phyloP scores from a whole-genome alignment of 92 coral and sea anemone genomes.

The Palythoa heliodiscus region DNA sequence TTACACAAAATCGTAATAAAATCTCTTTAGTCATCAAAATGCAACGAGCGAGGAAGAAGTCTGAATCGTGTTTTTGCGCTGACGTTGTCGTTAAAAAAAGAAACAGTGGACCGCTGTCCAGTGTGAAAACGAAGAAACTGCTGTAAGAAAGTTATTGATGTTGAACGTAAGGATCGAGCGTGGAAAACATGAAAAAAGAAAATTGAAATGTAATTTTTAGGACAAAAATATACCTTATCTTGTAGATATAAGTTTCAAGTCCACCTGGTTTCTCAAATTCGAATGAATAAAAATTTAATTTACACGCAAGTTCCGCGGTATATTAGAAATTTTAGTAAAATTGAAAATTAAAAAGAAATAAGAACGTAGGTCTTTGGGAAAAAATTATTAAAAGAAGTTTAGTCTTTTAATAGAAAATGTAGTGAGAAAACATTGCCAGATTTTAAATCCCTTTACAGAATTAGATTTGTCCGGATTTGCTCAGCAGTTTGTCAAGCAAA shows the following conservation, averaged over 20 bases:
- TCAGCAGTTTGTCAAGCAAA: no score
- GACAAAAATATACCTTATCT: no score
- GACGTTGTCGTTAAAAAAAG: conserved; percentile 30
- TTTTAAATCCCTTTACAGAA: no score
- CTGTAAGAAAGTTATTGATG: background rate
- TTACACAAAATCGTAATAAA: no score
- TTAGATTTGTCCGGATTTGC: no score
- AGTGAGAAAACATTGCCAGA: no score
- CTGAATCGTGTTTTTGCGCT: conserved; percentile 1
- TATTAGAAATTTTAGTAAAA: background rate
- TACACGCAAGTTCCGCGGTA: background rate
- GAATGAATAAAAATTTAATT: background rate
- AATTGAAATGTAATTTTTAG: no score
- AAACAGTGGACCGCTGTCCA: background rate
- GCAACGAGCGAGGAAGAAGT: background rate
- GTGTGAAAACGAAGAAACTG: background rate
- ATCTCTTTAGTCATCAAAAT: background rate
- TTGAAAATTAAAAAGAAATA: background rate
- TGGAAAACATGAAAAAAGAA: background rate
- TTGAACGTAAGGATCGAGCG: background rate
- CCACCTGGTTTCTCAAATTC: background rate
- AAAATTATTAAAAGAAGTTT: no score
- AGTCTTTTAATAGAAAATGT: no score
- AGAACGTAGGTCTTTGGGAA: no score
- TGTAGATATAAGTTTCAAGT: no score